These are phyloP conservation scores for Alcedo quadribrachys DNA, from an alignment of 2,797 vertebrate species.

Conservation along the genomic window DNA sequence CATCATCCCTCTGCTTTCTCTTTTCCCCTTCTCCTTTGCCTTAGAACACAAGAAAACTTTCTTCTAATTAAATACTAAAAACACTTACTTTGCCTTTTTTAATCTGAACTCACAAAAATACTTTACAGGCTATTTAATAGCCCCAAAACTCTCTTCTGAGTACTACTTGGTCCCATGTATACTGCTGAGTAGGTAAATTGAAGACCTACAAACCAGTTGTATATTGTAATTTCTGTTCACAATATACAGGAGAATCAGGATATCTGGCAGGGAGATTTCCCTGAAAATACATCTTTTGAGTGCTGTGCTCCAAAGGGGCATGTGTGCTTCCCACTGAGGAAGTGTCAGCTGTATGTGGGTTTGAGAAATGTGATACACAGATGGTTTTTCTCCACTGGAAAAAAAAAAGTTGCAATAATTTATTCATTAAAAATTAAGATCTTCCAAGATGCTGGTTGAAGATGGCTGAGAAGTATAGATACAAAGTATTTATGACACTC, in stretches of 20 bases:
- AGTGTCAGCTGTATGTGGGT: neutral
- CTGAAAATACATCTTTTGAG: neutral
- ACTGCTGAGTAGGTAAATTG: neutral
- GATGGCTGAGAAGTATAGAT: neutral
- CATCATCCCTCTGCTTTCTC: neutral
- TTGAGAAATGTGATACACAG: conserved; percentile 29
- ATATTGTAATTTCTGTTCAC: neutral
- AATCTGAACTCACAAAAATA: neutral
- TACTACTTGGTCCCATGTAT: rapidly evolving
- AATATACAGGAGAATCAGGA: neutral
- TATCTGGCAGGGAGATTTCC: conserved; percentile 12
- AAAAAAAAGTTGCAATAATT: neutral
- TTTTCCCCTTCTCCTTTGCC: neutral
- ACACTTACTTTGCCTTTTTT: neutral
- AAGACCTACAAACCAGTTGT: neutral
- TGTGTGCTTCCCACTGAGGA: neutral
- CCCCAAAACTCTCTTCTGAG: neutral
- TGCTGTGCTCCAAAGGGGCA: neutral
- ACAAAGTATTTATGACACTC: neutral
- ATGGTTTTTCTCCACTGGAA: conserved; percentile 7
- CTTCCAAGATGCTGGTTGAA: conserved; percentile 42
- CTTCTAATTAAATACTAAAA: neutral
- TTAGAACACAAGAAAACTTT: neutral
- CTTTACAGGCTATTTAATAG: neutral
- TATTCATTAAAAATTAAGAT: conserved; percentile 38